Evolutionary conservation across 1,140 invertebrate genomes (phyloP).

Genomic region (Gryllus bimaculatus): DNA sequence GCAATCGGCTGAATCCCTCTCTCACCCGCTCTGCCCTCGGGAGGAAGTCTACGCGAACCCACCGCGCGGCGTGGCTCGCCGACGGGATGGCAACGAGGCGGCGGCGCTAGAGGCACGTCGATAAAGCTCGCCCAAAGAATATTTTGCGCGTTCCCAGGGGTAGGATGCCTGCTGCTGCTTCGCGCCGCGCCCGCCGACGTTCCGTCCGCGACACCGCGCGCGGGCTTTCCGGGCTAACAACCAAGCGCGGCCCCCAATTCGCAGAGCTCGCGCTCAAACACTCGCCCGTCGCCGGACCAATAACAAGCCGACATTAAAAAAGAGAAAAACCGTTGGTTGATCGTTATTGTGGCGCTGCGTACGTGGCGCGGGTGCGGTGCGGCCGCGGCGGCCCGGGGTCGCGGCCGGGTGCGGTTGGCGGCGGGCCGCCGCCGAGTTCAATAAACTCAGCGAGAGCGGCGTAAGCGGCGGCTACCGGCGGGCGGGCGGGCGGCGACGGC

Average conservation of each 20-base stretch:
- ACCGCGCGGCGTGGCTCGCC: too few species aligned
- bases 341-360: neutral
- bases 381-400: too few species aligned
- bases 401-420: neutral
- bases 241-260: neutral
- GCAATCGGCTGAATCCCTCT: too few species aligned
- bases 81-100: neutral
- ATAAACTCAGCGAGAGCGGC: neutral
- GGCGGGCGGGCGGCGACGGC: too few species aligned
- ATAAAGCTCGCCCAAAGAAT: neutral
- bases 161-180: too few species aligned
- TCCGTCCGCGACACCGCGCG: neutral
- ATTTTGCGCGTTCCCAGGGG: neutral
- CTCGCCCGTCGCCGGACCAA: neutral
- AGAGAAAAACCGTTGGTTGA: neutral
- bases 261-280: neutral
- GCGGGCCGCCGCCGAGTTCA: neutral
- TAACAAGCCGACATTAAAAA: slow-evolving; percentile 1
- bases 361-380: too few species aligned
- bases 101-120: neutral
- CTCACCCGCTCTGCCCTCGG: too few species aligned
- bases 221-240: neutral
- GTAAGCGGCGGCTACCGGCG: too few species aligned
- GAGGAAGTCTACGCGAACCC: too few species aligned
- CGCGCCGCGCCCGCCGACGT: too few species aligned